Evolutionary conservation across 2,113 vertebrate species (phyloP).

Genomic region (Pygathrix nemaeus): DNA sequence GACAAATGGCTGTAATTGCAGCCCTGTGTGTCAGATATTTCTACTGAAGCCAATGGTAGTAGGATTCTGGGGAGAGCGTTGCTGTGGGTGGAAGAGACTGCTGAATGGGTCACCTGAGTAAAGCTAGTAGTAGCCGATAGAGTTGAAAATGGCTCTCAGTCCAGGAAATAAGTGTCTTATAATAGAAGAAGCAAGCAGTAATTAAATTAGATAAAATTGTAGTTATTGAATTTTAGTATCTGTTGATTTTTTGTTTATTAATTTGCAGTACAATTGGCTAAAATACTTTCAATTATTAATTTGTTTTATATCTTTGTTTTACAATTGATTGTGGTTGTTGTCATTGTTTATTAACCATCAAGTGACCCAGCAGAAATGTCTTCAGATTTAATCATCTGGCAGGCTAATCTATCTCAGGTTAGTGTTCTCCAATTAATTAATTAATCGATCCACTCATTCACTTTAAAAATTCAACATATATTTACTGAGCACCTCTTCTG

Average conservation of each 20-base stretch:
- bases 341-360: not conserved
- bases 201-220: not conserved
- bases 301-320: not conserved
- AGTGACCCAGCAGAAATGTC: not conserved
- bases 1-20: not conserved
- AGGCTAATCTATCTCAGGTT: accelerated
- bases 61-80: not conserved
- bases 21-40: not conserved
- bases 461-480: not conserved
- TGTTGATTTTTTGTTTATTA: not conserved
- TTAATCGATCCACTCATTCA: not conserved
- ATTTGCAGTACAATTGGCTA: not conserved
- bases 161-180: not conserved
- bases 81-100: not conserved
- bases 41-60: not conserved
- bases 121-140: not conserved
- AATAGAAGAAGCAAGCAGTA: not conserved
- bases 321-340: not conserved
- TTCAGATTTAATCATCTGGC: not conserved
- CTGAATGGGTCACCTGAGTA: not conserved
- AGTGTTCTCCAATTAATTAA: not conserved
- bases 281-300: not conserved
- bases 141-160: not conserved
- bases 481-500: not conserved
- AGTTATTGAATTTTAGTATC: not conserved